Evolutionary conservation across 2,888 invertebrate genomes (phyloP).

Genomic region (Volucella inanis): DNA sequence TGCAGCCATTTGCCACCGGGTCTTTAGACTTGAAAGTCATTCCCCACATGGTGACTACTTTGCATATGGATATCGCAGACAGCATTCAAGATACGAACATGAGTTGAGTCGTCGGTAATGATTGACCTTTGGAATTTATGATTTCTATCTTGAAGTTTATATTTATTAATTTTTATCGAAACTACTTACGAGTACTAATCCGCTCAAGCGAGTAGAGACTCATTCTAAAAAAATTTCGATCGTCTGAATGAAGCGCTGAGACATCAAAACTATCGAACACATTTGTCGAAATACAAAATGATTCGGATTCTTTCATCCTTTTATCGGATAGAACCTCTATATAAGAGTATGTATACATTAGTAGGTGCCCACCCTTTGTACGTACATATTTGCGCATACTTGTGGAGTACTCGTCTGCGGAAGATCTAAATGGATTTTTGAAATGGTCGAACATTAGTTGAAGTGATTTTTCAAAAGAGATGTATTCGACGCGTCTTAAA

Average conservation of each 20-base stretch:
- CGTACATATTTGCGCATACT: not conserved
- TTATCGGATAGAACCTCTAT: not conserved
- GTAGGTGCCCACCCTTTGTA: not conserved
- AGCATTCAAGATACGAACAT: not conserved
- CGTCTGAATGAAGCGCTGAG: slow-evolving; percentile 48
- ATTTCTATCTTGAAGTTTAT: slow-evolving; percentile 18
- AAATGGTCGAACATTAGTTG: slow-evolving; percentile 61
- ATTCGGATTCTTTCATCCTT: slow-evolving; percentile 20
- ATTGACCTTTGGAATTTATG: slow-evolving; percentile 48
- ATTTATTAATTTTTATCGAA: slow-evolving; percentile 42
- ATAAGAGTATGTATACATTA: not conserved
- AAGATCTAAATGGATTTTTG: slow-evolving; percentile 65
- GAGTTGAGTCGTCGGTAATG: slow-evolving; percentile 10
- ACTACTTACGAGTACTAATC: slow-evolving; percentile 9
- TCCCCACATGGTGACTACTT: slow-evolving; percentile 35
- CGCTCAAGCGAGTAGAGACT: slow-evolving; percentile 7
- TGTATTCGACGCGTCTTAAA: slow-evolving; percentile 46
- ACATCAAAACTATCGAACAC: slow-evolving; percentile 39
- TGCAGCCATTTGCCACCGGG: slow-evolving; percentile 34
- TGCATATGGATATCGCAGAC: slow-evolving; percentile 19
- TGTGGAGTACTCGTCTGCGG: slow-evolving; percentile 23
- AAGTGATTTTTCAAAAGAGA: slow-evolving; percentile 56
- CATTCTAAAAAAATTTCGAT: slow-evolving; percentile 41
- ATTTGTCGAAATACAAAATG: slow-evolving; percentile 32
- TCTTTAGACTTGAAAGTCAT: slow-evolving; percentile 20